Evolutionary conservation across 2,113 vertebrate genomes (phyloP).

Genomic region (Callithrix jacchus): DNA sequence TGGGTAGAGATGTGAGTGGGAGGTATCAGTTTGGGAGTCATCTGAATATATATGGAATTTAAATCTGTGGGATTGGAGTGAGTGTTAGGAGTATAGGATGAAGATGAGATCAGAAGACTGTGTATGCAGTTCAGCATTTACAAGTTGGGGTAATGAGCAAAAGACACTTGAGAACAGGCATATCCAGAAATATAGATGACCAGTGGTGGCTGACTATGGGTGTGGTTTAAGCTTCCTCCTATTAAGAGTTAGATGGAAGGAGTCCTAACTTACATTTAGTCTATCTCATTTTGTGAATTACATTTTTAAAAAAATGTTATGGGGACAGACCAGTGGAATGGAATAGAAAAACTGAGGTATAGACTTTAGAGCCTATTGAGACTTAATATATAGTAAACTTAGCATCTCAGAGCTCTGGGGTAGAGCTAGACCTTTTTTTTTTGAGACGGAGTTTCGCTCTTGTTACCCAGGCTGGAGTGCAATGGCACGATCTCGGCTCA

Average conservation of each 20-base stretch:
- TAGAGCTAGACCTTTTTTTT: neutral
- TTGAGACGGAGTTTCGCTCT: too few species aligned
- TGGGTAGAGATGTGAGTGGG: neutral
- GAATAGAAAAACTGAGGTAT: neutral
- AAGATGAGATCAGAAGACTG: neutral
- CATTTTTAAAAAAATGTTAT: neutral
- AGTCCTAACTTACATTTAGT: neutral
- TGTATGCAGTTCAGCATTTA: neutral
- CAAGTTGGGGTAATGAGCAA: neutral
- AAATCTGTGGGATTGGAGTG: neutral
- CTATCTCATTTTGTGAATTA: slow-evolving; percentile 1
- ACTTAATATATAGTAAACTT: neutral
- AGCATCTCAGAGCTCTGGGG: neutral
- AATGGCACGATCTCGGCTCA: too few species aligned
- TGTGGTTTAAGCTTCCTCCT: slow-evolving; percentile 9
- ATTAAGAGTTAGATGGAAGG: neutral
- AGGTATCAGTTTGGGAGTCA: neutral
- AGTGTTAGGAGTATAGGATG: neutral
- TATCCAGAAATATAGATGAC: neutral
- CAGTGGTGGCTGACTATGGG: neutral
- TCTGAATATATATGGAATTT: neutral
- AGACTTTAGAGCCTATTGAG: neutral
- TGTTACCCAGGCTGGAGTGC: too few species aligned
- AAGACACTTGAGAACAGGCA: neutral
- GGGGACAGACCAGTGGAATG: neutral